Evolutionary conservation across 2,888 invertebrate genomes (phyloP), one percentile per base, ranked within the genome.

Genomic region (Agonopterix arenella): DNA sequence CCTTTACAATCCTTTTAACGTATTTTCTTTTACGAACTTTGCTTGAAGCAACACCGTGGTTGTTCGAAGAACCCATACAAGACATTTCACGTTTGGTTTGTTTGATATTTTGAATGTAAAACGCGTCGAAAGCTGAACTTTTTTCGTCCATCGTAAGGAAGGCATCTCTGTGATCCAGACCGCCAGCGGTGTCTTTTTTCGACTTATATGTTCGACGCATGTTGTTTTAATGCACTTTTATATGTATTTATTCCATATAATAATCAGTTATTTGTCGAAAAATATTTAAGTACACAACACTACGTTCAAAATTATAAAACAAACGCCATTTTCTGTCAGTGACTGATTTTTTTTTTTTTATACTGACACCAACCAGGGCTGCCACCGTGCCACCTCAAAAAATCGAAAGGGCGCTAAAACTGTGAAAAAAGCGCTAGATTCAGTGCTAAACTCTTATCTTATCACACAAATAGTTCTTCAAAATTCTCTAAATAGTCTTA

Each of bases 21-120:
- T 76, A 80, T 62, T 88, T 89, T 61, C 70, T 79, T 62, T 84
- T 88, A n/a, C 79, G 77, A 10, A 80, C 74, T 70, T 73, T 83
- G 38, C 70, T 80, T 8, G 75, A 70, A 55, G 69, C 63, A 7
- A 62, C 58, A 38, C 62, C 67, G 16, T 63, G 66, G 42, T 69
- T 66, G 52, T 72, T 75, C 1, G 78, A 71, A 1, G 74, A 53
- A 7, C 70, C 71, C 40, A 80, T 57, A 58, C 70, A 74, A 48
- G 85, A 84, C 48, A 80, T 56, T 60, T 86, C 86, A 43, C 80
- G 73, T 56, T 86, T 86, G 44, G 80, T 79, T 74, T 84, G 83
- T 59, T 88, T 89, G 47, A 89, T 77, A 64, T 86, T 89, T 68
- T 84, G 70, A 41, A 86, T 88, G 50, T 78, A 89, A 77, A 77